Conservation (phyloP, 2,797 vertebrate genomes). For the Scarus forsteni region DNA sequence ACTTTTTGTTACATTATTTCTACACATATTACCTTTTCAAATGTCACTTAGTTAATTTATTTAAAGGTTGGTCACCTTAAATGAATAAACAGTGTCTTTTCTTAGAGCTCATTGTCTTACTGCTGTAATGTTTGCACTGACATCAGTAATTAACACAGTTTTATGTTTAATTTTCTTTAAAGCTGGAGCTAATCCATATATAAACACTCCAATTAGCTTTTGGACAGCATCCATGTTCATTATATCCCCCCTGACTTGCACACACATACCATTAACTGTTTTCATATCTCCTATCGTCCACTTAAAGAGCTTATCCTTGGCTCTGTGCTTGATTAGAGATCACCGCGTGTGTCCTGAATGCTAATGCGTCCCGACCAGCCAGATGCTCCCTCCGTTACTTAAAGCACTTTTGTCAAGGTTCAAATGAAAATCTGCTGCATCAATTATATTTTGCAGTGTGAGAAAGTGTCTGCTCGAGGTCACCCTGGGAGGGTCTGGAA, state of each 20-base stretch:
- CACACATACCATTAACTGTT: not conserved
- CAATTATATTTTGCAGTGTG: constrained; percentile 51
- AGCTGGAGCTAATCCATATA: not conserved
- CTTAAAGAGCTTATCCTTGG: constrained; percentile 23
- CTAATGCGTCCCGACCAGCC: constrained; percentile 49
- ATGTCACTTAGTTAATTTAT: too few relatives aligned
- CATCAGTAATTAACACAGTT: not conserved
- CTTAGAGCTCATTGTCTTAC: not conserved
- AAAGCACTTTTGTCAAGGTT: constrained; percentile 62
- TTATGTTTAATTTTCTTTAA: too few relatives aligned
- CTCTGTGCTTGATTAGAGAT: constrained; percentile 31
- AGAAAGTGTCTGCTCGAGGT: constrained; percentile 34
- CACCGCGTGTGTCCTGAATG: constrained; percentile 42
- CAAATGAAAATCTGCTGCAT: constrained; percentile 67
- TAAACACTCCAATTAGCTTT: constrained; percentile 9
- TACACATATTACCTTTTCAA: too few relatives aligned
- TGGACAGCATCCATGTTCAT: not conserved
- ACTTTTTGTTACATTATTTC: too few relatives aligned
- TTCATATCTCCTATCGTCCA: constrained; percentile 9
- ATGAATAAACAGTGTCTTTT: not conserved
- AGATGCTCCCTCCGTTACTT: constrained; percentile 56
- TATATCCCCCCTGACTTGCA: not conserved
- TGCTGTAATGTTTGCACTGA: not conserved
- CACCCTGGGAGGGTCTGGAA: constrained; percentile 24
- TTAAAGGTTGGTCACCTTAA: too few relatives aligned